A percentile compares a stretch with the other conserved stretches of the same genome.
These are phyloP conservation scores for Hippopotamus amphibius DNA, from an alignment of 2,113 vertebrate genomes.

Conservation along the genomic window DNA sequence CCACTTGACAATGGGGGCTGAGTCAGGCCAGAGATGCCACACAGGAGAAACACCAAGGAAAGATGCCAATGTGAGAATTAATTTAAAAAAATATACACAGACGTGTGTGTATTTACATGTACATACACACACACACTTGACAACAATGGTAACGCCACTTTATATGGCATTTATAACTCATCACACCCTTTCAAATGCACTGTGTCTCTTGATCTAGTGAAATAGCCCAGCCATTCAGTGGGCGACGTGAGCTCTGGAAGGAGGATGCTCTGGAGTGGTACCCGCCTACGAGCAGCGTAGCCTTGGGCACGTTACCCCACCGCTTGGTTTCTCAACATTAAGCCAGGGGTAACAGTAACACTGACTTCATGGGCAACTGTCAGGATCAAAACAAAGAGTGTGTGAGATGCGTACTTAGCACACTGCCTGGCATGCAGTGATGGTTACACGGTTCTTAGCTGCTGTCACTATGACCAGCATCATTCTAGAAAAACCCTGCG, in stretches of 20 bases:
- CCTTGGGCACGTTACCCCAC: background rate
- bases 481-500: background rate
- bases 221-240: background rate
- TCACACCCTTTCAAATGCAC: background rate
- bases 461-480: background rate
- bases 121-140: background rate
- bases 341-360: background rate
- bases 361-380: background rate
- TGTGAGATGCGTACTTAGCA: background rate
- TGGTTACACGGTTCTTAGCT: fast-evolving
- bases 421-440: background rate
- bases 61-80: background rate
- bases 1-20: background rate
- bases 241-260: background rate
- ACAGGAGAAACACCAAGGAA: background rate
- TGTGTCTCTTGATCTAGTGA: background rate
- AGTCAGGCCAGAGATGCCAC: background rate
- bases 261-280: background rate
- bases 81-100: background rate
- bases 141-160: background rate
- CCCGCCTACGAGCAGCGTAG: background rate
- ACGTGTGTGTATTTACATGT: no score
- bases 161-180: background rate
- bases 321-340: background rate
- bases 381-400: background rate